A percentile compares a stretch with the other conserved stretches of the same genome.
phyloP scores from a whole-genome alignment of 2,797 vertebrate genomes.

The Adelosebastes latens region DNA sequence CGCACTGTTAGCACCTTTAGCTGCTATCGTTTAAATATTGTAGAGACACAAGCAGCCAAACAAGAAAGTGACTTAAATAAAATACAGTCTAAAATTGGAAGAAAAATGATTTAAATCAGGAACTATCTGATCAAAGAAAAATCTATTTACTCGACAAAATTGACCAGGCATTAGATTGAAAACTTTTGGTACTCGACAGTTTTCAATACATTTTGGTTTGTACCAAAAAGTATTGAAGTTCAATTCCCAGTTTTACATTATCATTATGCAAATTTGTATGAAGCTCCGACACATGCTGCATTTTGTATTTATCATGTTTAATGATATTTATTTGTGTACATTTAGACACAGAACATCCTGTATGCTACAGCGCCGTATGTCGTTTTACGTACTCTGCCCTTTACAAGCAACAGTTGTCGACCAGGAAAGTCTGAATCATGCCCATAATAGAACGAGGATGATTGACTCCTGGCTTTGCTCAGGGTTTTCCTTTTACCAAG shows the following conservation, averaged over 20 bases:
- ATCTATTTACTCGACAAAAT: not conserved
- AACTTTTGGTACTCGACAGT: not conserved
- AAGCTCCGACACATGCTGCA: not conserved
- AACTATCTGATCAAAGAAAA: not conserved
- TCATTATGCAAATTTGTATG: not conserved
- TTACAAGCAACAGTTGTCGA: constrained; percentile 62
- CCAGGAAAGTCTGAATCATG: constrained; percentile 70
- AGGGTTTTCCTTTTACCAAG: constrained; percentile 60
- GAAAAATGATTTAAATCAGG: not conserved
- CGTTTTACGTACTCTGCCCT: constrained; percentile 36
- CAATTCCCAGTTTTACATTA: not conserved
- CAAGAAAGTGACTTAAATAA: not conserved
- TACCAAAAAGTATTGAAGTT: not conserved
- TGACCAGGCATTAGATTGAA: not conserved
- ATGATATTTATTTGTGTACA: constrained; percentile 15
- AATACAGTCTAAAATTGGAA: not conserved
- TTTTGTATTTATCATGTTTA: not conserved
- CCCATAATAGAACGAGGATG: constrained; percentile 60
- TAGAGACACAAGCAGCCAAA: not conserved
- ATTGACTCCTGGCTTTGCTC: constrained; percentile 66
- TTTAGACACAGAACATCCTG: constrained; percentile 16
- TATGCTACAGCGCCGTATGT: constrained; percentile 14
- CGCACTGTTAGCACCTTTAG: not conserved
- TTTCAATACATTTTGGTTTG: not conserved
- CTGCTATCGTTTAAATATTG: not conserved